Evolutionary conservation across 2,113 vertebrate genomes (phyloP), one percentile per base, ranked within the genome.

Genomic region (Mastomys coucha): DNA sequence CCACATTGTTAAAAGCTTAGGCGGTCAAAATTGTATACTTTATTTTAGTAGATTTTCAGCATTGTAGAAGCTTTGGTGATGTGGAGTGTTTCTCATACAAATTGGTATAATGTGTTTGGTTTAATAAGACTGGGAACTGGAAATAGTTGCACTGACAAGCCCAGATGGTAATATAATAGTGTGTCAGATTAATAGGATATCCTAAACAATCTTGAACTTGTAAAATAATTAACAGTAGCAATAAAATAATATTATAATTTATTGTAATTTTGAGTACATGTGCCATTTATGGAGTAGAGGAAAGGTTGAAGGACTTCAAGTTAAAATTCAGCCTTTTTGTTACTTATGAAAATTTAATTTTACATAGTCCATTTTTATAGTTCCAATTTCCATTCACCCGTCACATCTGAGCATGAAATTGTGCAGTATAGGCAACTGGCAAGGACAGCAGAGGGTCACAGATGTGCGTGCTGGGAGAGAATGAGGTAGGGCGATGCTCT

Each of bases 341-440:
- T 90, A 96, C 94, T 98, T 96, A 97, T 94, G 75, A 98, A 97
- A 97, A 95, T 97, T 97, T 97, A 96, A 97, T 97, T 96, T 87
- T 88, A 92, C 28, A 11, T 86, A 90, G 81, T 31, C 85, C 33
- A 20, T 77, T 93, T 95, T 95, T 96, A 95, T 87, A 94, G 88
- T 95, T 88, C 75, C 84, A 96, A 97, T 96, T 97, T 95, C 94
- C 80, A 95, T 89, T 97, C 96, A 90, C 36, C 19, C 80, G 76
- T 97, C 93, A 91, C 96, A 97, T 96, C 58, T 97, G 58, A 97
- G 94, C 93, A 88, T 97, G 96, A 97, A 98, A 97, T 94, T 84
- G 42, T 96, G 76, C 78, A 78, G 95, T 96, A 91, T 45, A 94
- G 91, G 87, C 92, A 96, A 96, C 92, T 45, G 87, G 93, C 73